phyloP scores from a whole-genome alignment of 2,888 invertebrate species.

The Hedya salicella region DNA sequence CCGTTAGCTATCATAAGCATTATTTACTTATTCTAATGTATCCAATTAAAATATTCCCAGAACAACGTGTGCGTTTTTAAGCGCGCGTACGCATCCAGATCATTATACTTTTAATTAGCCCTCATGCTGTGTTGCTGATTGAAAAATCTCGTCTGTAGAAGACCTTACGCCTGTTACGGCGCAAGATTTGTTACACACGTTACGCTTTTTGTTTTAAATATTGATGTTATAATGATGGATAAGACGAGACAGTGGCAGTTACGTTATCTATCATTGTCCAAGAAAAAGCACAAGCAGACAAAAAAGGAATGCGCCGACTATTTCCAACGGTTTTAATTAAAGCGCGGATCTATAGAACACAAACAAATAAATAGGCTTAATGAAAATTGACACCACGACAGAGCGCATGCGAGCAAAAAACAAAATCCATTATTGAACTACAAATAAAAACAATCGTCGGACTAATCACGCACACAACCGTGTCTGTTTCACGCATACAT shows the following conservation, averaged over 20 bases:
- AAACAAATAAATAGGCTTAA: constrained; percentile 34
- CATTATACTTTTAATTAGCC: constrained; percentile 75
- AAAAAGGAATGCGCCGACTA: not conserved
- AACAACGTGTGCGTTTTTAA: constrained; percentile 47
- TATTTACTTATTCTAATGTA: constrained; percentile 44
- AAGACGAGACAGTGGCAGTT: constrained; percentile 40
- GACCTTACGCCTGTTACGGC: constrained; percentile 55
- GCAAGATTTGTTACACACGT: constrained; percentile 44
- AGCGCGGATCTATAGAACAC: constrained; percentile 9
- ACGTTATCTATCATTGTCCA: constrained; percentile 38
- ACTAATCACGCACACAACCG: constrained; percentile 52
- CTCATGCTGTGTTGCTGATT: constrained; percentile 72
- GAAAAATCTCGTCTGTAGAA: constrained; percentile 67
- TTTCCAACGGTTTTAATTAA: constrained; percentile 21
- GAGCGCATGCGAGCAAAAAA: constrained; percentile 23
- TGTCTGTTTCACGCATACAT: constrained; percentile 46
- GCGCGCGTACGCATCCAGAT: constrained; percentile 56
- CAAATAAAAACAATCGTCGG: constrained; percentile 45
- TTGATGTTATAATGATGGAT: constrained; percentile 40
- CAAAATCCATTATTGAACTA: constrained; percentile 37
- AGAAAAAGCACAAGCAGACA: not conserved
- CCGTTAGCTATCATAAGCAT: constrained; percentile 39
- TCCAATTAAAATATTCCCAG: constrained; percentile 43
- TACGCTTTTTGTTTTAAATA: constrained; percentile 41
- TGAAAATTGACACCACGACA: constrained; percentile 38